Conservation (phyloP, 2,113 vertebrate species). For the Salvelinus namaycush region DNA sequence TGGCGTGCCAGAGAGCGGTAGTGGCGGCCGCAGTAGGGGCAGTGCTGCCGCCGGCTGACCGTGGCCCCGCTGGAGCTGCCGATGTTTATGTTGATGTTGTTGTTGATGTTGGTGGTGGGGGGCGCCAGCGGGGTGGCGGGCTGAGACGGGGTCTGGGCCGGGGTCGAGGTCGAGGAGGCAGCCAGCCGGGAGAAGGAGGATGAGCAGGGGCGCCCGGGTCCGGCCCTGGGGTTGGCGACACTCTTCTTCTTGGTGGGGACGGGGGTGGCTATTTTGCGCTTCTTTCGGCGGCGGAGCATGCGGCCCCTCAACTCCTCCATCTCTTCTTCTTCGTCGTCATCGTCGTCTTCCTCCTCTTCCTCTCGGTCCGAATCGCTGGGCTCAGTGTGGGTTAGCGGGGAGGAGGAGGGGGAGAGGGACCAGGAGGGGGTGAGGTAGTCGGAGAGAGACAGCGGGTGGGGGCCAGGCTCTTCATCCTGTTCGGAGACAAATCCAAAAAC, state of each 20-base stretch:
- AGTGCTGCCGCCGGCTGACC: constrained; percentile 69
- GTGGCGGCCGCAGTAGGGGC: constrained; percentile 73
- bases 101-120: constrained; percentile 77
- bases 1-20: constrained; percentile 76
- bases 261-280: constrained; percentile 57
- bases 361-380: constrained; percentile 76
- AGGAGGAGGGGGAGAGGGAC: constrained; percentile 78
- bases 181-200: constrained; percentile 67
- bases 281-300: constrained; percentile 75
- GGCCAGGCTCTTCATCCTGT: constrained; percentile 74
- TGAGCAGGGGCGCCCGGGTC: constrained; percentile 64
- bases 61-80: constrained; percentile 57
- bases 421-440: constrained; percentile 81
- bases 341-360: constrained; percentile 77
- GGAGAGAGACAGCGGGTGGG: constrained; percentile 73
- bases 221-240: constrained; percentile 25
- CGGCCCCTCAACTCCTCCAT: constrained; percentile 73
- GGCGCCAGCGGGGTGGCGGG: constrained; percentile 50
- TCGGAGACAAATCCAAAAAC: constrained; percentile 10
- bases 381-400: constrained; percentile 75
- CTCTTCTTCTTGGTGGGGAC: constrained; percentile 66
- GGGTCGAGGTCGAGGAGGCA: constrained; percentile 26
- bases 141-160: constrained; percentile 45
- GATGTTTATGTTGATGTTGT: constrained; percentile 80
- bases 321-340: constrained; percentile 70